Conservation (phyloP, 2,888 invertebrate genomes). For the Neria commutata region DNA sequence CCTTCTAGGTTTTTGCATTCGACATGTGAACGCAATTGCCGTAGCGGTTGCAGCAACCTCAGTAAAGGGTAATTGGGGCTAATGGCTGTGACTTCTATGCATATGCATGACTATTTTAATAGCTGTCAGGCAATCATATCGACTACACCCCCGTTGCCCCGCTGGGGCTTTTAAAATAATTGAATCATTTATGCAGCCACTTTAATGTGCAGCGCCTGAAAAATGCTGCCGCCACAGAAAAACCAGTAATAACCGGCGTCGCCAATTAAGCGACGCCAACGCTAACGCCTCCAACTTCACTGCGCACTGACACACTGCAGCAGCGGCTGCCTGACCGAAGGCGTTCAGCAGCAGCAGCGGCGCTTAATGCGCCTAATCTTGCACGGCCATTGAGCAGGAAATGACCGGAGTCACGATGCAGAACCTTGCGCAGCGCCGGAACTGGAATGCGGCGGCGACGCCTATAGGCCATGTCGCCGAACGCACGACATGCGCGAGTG, state of each 20-base stretch:
- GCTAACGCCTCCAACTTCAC: conserved; percentile 20
- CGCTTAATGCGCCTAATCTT: conserved; percentile 25
- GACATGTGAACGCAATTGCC: too few relatives aligned
- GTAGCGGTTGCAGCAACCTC: too few relatives aligned
- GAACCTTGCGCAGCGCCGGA: background rate
- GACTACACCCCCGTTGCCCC: too few relatives aligned
- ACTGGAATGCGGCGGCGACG: conserved; percentile 10
- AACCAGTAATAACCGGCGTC: background rate
- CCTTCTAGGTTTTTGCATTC: too few relatives aligned
- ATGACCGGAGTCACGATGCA: conserved; percentile 34
- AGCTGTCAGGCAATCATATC: too few relatives aligned
- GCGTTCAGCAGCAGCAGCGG: background rate
- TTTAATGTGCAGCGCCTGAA: background rate
- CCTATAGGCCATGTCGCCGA: conserved; percentile 4
- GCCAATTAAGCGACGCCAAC: background rate
- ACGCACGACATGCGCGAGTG: background rate
- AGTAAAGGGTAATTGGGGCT: too few relatives aligned
- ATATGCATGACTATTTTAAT: too few relatives aligned
- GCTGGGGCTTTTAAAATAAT: too few relatives aligned
- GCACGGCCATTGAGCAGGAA: conserved; percentile 37
- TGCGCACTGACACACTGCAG: conserved; percentile 19
- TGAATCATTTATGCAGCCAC: background rate
- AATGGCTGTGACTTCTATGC: too few relatives aligned
- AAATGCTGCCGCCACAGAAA: background rate
- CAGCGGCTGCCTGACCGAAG: conserved; percentile 6